Conservation (phyloP, 2,888 invertebrate species). For the Pediacus dermestoides region DNA sequence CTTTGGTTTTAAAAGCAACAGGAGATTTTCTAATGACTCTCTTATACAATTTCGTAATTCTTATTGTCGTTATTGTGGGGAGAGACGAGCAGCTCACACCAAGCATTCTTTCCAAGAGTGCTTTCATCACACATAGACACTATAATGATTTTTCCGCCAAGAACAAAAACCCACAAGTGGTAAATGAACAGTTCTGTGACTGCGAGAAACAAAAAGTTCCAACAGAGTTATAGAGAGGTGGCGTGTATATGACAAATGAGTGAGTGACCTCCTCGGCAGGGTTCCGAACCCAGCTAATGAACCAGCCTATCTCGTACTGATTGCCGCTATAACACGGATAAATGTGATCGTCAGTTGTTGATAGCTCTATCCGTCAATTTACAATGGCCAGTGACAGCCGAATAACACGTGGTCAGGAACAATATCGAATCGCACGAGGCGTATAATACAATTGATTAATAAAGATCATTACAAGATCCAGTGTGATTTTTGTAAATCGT, state of each 20-base stretch:
- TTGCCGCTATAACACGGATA: conserved; percentile 42
- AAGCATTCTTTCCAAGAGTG: too few relatives aligned
- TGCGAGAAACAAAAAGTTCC: conserved; percentile 21
- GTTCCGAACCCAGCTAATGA: conserved; percentile 43
- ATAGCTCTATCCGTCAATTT: conserved; percentile 47
- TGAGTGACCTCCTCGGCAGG: conserved; percentile 40
- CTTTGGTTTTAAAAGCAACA: too few relatives aligned
- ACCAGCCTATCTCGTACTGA: conserved; percentile 36
- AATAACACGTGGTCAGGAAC: conserved; percentile 38
- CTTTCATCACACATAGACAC: too few relatives aligned
- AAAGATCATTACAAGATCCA: conserved; percentile 33
- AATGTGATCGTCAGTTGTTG: conserved; percentile 46
- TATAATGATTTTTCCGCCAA: conserved; percentile 1
- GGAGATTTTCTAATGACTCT: too few relatives aligned
- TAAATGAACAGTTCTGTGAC: conserved; percentile 3
- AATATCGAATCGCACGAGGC: conserved; percentile 38
- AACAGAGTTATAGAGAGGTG: conserved; percentile 20
- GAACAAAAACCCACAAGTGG: too few relatives aligned
- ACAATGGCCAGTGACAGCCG: conserved; percentile 41
- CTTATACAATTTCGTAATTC: too few relatives aligned
- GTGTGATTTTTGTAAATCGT: conserved; percentile 11
- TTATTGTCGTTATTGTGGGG: too few relatives aligned
- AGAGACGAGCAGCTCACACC: too few relatives aligned
- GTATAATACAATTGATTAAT: conserved; percentile 42
- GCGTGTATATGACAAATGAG: conserved; percentile 44